phyloP scores from a whole-genome alignment of 2,113 vertebrate genomes.

The Scytalopus superciliaris region DNA sequence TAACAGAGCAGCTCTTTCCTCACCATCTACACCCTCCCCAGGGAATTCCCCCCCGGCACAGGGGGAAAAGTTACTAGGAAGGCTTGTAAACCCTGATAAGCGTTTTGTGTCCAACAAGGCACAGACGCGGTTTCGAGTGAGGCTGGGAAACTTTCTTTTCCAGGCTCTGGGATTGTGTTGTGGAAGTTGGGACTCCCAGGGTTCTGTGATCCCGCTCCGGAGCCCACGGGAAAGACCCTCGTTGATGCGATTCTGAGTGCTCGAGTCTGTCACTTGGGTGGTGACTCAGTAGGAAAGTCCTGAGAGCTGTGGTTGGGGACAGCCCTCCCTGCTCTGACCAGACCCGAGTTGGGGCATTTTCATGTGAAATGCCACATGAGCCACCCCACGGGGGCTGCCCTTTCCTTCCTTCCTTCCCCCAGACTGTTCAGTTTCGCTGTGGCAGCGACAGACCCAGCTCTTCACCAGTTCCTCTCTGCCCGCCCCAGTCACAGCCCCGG shows the following conservation, averaged over 20 bases:
- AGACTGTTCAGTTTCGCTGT: too few relatives aligned
- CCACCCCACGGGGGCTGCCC: not conserved
- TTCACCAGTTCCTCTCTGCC: not conserved
- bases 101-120: not conserved
- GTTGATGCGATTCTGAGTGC: too few relatives aligned
- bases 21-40: constrained; percentile 24
- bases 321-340: not conserved
- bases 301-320: not conserved
- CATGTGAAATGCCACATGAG: not conserved
- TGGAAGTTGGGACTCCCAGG: not conserved
- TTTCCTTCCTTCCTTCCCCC: not conserved
- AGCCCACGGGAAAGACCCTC: not conserved
- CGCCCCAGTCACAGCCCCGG: not conserved
- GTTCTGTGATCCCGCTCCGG: not conserved
- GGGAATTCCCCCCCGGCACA: constrained; percentile 43
- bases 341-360: fast-evolving
- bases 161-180: not conserved
- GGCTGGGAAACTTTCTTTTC: not conserved
- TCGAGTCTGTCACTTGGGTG: not conserved
- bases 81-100: constrained; percentile 6
- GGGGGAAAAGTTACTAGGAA: not conserved
- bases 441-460: not conserved
- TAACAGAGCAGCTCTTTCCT: constrained; percentile 25
- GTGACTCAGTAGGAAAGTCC: not conserved
- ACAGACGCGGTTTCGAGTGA: not conserved